Percentiles rank a stretch among this genome's conserved stretches.
Conservation (phyloP, 2,797 vertebrate species). For the Oophaga sylvatica region DNA sequence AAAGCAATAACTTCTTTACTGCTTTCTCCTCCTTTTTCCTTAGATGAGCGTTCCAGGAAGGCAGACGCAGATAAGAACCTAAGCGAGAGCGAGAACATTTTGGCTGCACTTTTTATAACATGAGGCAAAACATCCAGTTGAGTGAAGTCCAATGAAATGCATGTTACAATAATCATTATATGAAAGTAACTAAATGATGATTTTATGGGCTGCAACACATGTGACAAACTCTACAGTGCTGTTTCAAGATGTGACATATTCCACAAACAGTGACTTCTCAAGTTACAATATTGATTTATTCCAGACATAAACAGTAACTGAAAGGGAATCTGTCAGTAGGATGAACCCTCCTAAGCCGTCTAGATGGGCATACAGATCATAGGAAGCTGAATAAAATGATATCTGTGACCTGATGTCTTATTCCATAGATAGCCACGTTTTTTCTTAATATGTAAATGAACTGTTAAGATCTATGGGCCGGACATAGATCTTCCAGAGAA, state of each 20-base stretch:
- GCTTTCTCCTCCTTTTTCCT: neutral
- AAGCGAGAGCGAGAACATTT: neutral
- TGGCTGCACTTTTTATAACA: neutral
- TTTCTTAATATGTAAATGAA: too few relatives aligned
- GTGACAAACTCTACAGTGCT: neutral
- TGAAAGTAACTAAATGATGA: neutral
- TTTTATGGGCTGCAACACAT: neutral
- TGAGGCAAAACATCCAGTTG: neutral
- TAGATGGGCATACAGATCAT: too few relatives aligned
- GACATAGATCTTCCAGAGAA: too few relatives aligned
- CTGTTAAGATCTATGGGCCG: too few relatives aligned
- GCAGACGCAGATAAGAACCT: slow-evolving; percentile 27
- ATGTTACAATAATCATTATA: neutral
- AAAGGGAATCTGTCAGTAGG: too few relatives aligned
- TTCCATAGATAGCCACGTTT: too few relatives aligned
- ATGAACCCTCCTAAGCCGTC: too few relatives aligned
- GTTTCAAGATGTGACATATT: neutral
- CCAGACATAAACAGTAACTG: neutral
- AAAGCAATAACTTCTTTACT: neutral
- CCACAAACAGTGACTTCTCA: neutral
- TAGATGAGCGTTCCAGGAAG: slow-evolving; percentile 26
- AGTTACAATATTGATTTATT: neutral
- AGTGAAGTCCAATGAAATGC: neutral
- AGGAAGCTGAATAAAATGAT: too few relatives aligned
- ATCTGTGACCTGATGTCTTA: too few relatives aligned